Conservation (phyloP, 2,113 vertebrate genomes). For the Panthera uncia region DNA sequence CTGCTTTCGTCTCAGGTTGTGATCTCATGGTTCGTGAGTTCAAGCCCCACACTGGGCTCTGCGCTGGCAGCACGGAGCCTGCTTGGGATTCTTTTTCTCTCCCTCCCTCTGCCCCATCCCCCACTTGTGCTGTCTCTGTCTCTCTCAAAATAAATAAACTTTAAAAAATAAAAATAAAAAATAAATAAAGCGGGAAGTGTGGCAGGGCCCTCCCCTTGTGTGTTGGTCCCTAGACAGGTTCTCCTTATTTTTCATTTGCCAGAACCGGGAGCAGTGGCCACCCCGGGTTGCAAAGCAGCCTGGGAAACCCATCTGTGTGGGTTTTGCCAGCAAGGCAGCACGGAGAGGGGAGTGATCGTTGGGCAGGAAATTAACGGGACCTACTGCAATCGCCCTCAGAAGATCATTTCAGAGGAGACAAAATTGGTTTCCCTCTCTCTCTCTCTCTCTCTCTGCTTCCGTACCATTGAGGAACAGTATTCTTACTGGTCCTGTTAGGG, state of each 20-base stretch:
- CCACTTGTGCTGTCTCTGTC: too few species aligned
- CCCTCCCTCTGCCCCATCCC: too few species aligned
- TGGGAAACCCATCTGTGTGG: background rate
- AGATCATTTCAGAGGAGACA: background rate
- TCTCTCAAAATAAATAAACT: too few species aligned
- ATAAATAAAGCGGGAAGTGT: background rate
- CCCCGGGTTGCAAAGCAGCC: background rate
- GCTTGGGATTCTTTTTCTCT: too few species aligned
- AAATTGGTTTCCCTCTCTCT: background rate
- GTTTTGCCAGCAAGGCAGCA: background rate
- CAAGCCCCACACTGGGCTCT: too few species aligned
- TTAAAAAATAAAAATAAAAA: too few species aligned
- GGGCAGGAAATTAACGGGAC: background rate
- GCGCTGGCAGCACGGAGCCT: too few species aligned
- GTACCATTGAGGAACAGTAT: background rate
- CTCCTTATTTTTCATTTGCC: background rate
- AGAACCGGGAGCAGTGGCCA: background rate
- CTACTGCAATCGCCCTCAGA: too few species aligned
- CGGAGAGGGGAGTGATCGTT: accelerated
- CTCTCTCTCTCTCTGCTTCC: background rate
- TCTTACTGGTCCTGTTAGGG: background rate
- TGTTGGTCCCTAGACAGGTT: background rate
- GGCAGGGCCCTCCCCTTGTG: background rate
- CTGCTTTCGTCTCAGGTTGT: too few species aligned
- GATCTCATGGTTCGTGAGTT: too few species aligned